phyloP scores from a whole-genome alignment of 2,888 invertebrate genomes.

The Bombylius discolor region DNA sequence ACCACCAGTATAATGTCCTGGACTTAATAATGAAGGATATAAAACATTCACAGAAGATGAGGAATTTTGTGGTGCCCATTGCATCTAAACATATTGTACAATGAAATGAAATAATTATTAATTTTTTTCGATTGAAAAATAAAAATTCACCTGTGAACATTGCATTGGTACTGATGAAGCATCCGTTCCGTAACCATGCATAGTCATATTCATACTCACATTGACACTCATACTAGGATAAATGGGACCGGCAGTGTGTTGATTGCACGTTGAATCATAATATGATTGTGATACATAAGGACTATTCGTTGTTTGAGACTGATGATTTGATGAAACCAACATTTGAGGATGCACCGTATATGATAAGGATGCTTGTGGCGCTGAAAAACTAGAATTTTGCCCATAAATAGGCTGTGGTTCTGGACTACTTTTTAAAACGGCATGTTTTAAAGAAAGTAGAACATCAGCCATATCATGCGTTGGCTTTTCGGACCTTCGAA shows the following conservation, averaged over 20 bases:
- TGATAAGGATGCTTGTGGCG: conserved; percentile 39
- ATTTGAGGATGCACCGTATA: conserved; percentile 48
- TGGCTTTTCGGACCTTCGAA: conserved; percentile 40
- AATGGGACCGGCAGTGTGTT: conserved; percentile 38
- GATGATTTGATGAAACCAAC: conserved; percentile 44
- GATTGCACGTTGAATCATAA: conserved; percentile 29
- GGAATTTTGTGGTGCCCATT: conserved; percentile 57
- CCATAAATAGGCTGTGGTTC: conserved; percentile 39
- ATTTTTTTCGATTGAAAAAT: background rate
- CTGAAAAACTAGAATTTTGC: conserved; percentile 24
- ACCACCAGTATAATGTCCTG: conserved; percentile 49
- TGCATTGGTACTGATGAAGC: conserved; percentile 32
- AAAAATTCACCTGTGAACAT: conserved; percentile 50
- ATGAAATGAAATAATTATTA: background rate
- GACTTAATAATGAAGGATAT: conserved; percentile 53
- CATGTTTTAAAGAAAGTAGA: conserved; percentile 73
- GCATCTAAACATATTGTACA: conserved; percentile 40
- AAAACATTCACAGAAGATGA: conserved; percentile 50
- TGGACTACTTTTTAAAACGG: conserved; percentile 62
- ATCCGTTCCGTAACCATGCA: conserved; percentile 56
- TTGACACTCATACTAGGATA: conserved; percentile 94
- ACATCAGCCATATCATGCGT: conserved; percentile 77
- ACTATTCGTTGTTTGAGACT: conserved; percentile 15
- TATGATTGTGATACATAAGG: conserved; percentile 19
- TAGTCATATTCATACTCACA: conserved; percentile 93